Percentiles rank a stretch among this genome's conserved stretches.
Conservation (phyloP, 2,888 invertebrate genomes). For the Allophyes oxyacanthae region DNA sequence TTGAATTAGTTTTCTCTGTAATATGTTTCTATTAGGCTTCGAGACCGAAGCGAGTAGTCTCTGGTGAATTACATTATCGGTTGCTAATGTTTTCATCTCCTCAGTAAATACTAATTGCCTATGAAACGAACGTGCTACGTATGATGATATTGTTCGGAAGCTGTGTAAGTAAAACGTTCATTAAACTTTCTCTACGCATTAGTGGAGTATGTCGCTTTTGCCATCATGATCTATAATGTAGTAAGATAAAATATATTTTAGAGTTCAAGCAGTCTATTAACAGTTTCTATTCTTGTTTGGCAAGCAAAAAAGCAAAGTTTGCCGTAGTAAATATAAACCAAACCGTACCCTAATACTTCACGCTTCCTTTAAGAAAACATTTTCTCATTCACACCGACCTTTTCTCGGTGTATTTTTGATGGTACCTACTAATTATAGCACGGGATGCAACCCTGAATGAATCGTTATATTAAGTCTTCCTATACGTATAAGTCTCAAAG, state of each 20-base stretch:
- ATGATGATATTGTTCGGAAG: conserved; percentile 29
- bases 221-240: conserved; percentile 1
- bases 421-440: no score
- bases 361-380: neutral
- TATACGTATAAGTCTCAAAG: no score
- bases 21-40: conserved; percentile 22
- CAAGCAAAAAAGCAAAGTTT: no score
- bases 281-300: conserved; percentile 1
- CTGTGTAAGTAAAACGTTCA: conserved; percentile 27
- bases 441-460: no score
- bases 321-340: conserved; percentile 6
- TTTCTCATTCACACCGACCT: conserved; percentile 1
- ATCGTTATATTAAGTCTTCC: no score
- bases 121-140: conserved; percentile 5
- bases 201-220: conserved; percentile 25
- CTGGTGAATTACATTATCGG: conserved; percentile 10
- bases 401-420: neutral
- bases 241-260: conserved; percentile 7
- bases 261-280: conserved; percentile 3
- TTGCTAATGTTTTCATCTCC: conserved; percentile 14
- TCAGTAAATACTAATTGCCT: conserved; percentile 19
- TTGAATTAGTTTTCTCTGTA: conserved; percentile 17
- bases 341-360: conserved; percentile 20
- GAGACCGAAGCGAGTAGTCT: conserved; percentile 7
- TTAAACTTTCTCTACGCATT: conserved; percentile 42